Conservation (phyloP, 2,113 vertebrate species). For the Cynopterus brachyotis region DNA sequence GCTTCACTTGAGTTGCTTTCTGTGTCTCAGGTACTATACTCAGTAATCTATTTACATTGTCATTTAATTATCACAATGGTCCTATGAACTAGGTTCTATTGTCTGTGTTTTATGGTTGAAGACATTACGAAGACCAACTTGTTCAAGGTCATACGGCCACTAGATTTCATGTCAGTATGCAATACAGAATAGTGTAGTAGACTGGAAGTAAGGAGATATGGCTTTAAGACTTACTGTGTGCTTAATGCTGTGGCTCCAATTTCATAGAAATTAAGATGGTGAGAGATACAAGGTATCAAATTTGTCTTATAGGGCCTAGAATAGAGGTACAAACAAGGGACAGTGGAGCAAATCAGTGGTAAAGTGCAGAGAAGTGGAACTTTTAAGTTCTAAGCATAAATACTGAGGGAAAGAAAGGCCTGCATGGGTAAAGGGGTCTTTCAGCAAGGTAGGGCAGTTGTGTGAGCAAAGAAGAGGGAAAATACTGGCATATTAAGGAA, state of each 20-base stretch:
- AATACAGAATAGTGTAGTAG: neutral
- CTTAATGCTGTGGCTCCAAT: neutral
- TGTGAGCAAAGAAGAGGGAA: neutral
- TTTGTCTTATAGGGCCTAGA: neutral
- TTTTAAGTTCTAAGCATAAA: neutral
- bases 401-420: neutral
- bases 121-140: neutral
- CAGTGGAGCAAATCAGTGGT: neutral
- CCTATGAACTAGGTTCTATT: neutral
- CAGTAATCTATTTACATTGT: neutral
- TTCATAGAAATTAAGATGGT: neutral
- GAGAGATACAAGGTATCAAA: neutral
- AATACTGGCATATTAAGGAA: neutral
- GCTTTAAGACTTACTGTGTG: neutral
- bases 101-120: neutral
- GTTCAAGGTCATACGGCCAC: neutral
- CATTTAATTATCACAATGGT: neutral
- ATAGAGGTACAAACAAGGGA: neutral
- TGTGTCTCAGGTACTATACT: neutral
- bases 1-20: neutral
- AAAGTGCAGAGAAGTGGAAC: neutral
- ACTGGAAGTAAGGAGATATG: neutral
- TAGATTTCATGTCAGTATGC: neutral
- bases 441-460: neutral
- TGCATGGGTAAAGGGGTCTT: neutral